Base-by-base conservation (phyloP, 1,140 invertebrate genomes). In the Drosophila pseudoananassae region DNA sequence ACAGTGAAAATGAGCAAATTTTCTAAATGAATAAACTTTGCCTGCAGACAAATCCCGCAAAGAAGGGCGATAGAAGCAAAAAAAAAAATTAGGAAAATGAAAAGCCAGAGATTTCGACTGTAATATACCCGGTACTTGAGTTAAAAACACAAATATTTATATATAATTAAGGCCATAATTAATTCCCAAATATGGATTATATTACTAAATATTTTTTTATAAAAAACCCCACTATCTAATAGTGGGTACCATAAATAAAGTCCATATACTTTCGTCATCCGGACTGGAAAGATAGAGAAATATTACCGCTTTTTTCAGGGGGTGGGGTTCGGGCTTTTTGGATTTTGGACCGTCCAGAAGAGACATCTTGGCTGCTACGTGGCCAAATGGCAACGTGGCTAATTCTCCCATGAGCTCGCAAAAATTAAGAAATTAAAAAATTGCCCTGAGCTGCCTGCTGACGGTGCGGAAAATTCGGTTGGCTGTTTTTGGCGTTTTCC, bases 391-490 rank as follows among this genome's bases (percentile, higher is more conserved):
- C 71, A 58, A 80, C 45, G 77, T 38, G 66, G 81, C 81, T 85
- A 87, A 85, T 85, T 85, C 83, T 64, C 33, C 63, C 78, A 82
- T 87, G 82, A 87, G 65, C 83, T 88, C 83, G 82, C 85, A 90
- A 76, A 90, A 90, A 90, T 90, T 90, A 90, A 90, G 85, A 90
- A 90, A 90, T 90, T 90, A 90, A 90, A 90, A 90, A 90, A 90
- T 85, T 81, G 80, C 78, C 83, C 80, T 87, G 65, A 40, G 59
- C 76, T 52, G 51, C 65, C 46, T 76, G 82, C 82, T 87, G 82
- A 87, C 82, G 68, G 52, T 58, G 83, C 82, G 78, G 70, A 87
- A 88, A 87, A 85, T 75, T 78, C 74, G 49, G 61, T 73, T 73
- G 72, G 72, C 76, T 84, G 81, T 76, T 84, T 84, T 84, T 85